A percentile compares a stretch with the other conserved stretches of the same genome.
phyloP scores from a whole-genome alignment of 2,113 vertebrate species.

The Cygnus buccinator region DNA sequence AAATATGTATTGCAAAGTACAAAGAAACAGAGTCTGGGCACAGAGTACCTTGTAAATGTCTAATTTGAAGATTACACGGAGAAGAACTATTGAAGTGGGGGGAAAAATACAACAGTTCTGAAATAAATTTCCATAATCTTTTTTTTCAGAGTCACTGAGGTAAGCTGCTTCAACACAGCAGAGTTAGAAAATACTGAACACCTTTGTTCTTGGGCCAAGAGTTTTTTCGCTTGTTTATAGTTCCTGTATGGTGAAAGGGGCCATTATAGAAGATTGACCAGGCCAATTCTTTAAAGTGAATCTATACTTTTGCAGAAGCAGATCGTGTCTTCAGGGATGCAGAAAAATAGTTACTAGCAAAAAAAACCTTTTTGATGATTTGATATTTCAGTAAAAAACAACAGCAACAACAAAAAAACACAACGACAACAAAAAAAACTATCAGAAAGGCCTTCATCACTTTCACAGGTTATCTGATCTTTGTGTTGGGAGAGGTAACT shows the following conservation, averaged over 20 bases:
- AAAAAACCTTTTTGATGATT: neutral
- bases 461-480: neutral
- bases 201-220: neutral
- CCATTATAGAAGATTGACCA: neutral
- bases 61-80: conserved; percentile 54
- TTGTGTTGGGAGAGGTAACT: neutral
- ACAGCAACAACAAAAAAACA: neutral
- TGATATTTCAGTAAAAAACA: neutral
- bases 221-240: neutral
- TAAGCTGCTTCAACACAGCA: neutral
- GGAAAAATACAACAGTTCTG: neutral
- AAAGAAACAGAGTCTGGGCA: conserved; percentile 1
- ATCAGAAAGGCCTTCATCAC: neutral
- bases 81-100: neutral
- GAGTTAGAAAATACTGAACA: neutral
- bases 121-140: conserved; percentile 59
- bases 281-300: neutral
- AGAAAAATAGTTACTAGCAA: neutral
- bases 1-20: neutral
- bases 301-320: neutral
- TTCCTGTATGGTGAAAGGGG: neutral
- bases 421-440: no score
- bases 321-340: neutral
- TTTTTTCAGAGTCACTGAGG: neutral
- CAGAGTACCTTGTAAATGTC: neutral